Evolutionary conservation across 2,888 invertebrate genomes (phyloP).

Genomic region (Phlogophora meticulosa): DNA sequence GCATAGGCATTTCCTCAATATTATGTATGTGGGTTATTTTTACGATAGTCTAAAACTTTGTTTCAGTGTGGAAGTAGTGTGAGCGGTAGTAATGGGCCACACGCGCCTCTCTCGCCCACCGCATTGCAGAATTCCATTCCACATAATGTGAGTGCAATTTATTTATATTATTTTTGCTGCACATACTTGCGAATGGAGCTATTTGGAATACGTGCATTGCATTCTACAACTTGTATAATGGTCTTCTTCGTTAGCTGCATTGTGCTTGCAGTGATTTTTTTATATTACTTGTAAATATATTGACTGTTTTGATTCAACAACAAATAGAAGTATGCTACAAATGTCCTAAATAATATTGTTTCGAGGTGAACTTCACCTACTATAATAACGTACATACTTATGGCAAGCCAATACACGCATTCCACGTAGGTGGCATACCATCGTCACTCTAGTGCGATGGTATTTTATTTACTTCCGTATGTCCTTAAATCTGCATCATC

Average conservation of each 20-base stretch:
- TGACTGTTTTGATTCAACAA: neutral
- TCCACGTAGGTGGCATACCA: conserved; percentile 25
- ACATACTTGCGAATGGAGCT: conserved; percentile 55
- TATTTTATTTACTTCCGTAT: neutral
- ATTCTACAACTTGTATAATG: conserved; percentile 40
- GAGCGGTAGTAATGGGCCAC: conserved; percentile 88
- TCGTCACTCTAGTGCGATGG: conserved; percentile 23
- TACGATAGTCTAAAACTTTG: conserved; percentile 74
- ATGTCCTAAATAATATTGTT: conserved; percentile 36
- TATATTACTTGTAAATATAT: neutral
- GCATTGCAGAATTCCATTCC: conserved; percentile 87
- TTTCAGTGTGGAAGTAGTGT: conserved; percentile 87
- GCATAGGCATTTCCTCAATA: conserved; percentile 57
- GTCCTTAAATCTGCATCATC: conserved; percentile 7
- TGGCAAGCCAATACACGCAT: conserved; percentile 25
- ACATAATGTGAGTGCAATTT: conserved; percentile 84
- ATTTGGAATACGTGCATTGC: conserved; percentile 42
- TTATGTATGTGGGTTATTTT: conserved; percentile 71
- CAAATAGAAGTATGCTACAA: conserved; percentile 14
- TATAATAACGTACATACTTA: conserved; percentile 29
- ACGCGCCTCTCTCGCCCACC: conserved; percentile 89
- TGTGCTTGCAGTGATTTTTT: conserved; percentile 22
- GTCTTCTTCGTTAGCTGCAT: conserved; percentile 34
- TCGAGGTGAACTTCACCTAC: conserved; percentile 53
- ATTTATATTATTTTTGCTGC: conserved; percentile 56